phyloP scores from a whole-genome alignment of 2,797 vertebrate genomes.

The Coregonus ussuriensis region DNA sequence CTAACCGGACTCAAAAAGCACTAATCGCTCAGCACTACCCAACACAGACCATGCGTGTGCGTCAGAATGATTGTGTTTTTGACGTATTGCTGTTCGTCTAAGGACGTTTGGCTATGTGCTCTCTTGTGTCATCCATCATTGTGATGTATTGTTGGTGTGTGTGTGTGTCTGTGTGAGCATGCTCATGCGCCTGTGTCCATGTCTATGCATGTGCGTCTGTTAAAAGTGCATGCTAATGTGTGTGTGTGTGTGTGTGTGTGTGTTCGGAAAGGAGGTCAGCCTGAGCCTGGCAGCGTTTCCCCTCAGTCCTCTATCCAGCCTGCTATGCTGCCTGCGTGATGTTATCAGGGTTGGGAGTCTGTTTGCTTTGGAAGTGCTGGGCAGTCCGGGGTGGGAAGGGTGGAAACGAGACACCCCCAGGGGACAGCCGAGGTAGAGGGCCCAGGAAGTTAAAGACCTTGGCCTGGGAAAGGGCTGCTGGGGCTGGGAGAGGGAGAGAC shows the following conservation, averaged over 20 bases:
- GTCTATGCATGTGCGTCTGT: conserved; percentile 26
- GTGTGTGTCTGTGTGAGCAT: background rate
- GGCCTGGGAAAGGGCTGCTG: conserved; percentile 74
- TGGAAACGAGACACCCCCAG: conserved; percentile 51
- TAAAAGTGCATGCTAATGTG: background rate
- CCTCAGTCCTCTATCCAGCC: conserved; percentile 35
- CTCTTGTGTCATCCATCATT: conserved; percentile 34
- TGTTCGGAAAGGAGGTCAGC: conserved; percentile 54
- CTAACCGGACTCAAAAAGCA: too few relatives aligned
- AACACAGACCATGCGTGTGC: too few relatives aligned
- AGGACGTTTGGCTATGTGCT: conserved; percentile 22
- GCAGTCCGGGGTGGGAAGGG: conserved; percentile 66
- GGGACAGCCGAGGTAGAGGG: conserved; percentile 70
- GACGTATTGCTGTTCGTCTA: conserved; percentile 35
- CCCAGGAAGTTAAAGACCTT: conserved; percentile 70
- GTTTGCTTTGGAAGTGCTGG: conserved; percentile 67
- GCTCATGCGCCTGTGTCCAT: background rate
- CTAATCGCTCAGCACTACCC: too few relatives aligned
- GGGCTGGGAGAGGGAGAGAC: conserved; percentile 29
- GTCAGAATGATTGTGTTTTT: background rate
- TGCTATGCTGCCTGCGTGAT: conserved; percentile 59
- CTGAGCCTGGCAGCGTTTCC: conserved; percentile 56
- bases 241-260: background rate
- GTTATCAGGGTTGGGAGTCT: conserved; percentile 68
- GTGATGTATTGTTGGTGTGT: conserved; percentile 16